A percentile compares a stretch with the other conserved stretches of the same genome.
Conservation (phyloP, 2,113 vertebrate species). For the Coregonus clupeaformis region DNA sequence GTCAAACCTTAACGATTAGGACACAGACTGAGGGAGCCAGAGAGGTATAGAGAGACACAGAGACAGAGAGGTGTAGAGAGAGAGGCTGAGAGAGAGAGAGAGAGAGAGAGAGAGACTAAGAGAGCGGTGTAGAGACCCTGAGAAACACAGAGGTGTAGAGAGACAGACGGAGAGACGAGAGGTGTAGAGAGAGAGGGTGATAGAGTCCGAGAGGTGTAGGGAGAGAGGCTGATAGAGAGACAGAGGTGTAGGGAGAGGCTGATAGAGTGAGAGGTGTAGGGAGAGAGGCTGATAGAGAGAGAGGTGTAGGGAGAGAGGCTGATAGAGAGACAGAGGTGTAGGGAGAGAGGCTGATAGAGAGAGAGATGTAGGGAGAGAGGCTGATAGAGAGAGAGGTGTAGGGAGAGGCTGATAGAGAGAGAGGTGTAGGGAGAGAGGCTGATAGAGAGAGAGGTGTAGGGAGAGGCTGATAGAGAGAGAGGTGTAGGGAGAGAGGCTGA, state of each 20-base stretch:
- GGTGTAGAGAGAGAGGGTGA: neutral
- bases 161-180: neutral
- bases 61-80: neutral
- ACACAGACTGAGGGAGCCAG: too few relatives aligned
- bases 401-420: too few relatives aligned
- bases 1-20: too few relatives aligned
- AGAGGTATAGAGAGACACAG: too few relatives aligned
- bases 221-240: neutral
- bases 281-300: neutral
- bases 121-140: too few relatives aligned
- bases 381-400: too few relatives aligned
- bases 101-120: neutral
- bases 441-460: neutral
- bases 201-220: neutral
- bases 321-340: neutral
- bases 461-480: neutral
- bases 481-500: neutral
- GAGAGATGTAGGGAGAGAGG: neutral
- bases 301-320: neutral
- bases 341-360: neutral
- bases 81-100: neutral
- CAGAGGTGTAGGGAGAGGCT: neutral
- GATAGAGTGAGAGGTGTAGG: neutral
- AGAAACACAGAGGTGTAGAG: too few relatives aligned
- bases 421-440: too few relatives aligned